Conservation (phyloP, 2,113 vertebrate species). For the Lampris megalopsis region DNA sequence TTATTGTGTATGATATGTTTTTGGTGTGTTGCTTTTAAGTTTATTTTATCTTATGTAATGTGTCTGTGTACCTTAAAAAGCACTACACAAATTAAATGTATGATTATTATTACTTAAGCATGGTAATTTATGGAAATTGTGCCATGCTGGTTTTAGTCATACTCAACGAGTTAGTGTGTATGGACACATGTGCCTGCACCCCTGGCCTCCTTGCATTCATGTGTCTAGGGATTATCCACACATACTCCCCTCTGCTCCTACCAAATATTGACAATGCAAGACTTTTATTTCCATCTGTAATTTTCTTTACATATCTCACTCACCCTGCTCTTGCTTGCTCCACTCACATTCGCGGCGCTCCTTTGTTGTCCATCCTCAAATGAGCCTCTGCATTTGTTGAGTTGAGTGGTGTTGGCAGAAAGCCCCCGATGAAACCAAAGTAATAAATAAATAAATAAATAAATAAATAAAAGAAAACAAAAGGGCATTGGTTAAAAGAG, state of each 20-base stretch:
- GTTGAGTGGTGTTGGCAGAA: conserved; percentile 41
- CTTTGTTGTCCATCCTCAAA: conserved; percentile 40
- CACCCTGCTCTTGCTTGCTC: conserved; percentile 5
- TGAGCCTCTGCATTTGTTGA: conserved; percentile 27
- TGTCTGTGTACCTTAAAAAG: no score
- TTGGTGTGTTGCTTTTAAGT: no score
- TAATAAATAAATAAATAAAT: background rate
- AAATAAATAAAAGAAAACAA: conserved; percentile 34
- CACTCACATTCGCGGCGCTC: conserved; percentile 25
- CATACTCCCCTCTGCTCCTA: conserved; percentile 13
- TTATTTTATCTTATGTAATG: no score
- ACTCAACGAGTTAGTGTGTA: conserved; percentile 13
- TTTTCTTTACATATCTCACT: conserved; percentile 11
- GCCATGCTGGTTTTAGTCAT: conserved; percentile 49
- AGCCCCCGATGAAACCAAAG: conserved; percentile 21
- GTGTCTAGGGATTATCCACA: conserved; percentile 6
- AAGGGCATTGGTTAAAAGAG: background rate
- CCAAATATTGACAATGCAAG: conserved; percentile 49
- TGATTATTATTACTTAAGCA: conserved; percentile 64
- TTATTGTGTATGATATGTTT: no score
- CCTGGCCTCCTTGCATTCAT: conserved; percentile 14
- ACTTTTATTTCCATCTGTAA: conserved; percentile 40
- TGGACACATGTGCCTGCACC: background rate
- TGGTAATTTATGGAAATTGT: conserved; percentile 88
- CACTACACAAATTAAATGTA: no score